A percentile compares a stretch with the other conserved stretches of the same genome.
Evolutionary conservation across 2,113 vertebrate genomes (phyloP).

Genomic region (Apistogramma diplotaenia): DNA sequence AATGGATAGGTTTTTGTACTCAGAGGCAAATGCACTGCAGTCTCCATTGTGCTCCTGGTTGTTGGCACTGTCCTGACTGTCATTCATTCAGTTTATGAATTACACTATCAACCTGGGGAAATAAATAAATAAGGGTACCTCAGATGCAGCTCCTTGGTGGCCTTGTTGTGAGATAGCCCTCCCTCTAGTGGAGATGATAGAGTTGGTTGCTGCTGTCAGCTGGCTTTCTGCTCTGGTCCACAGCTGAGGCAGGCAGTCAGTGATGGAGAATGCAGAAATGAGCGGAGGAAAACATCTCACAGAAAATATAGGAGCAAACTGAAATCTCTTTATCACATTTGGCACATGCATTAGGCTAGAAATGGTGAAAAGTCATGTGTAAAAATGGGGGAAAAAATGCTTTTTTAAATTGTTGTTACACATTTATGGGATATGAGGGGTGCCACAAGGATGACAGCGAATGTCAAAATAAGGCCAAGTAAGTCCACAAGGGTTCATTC

Average conservation of each 20-base stretch:
- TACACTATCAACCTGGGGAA: constrained; percentile 40
- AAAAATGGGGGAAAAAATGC: background rate
- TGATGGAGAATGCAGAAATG: constrained; percentile 1
- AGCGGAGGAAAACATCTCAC: background rate
- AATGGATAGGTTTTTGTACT: constrained; percentile 65
- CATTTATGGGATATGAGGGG: no score
- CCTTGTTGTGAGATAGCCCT: constrained; percentile 73
- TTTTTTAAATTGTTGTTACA: no score
- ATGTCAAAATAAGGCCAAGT: background rate
- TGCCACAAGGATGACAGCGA: background rate
- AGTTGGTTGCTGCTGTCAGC: constrained; percentile 48
- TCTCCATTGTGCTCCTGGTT: constrained; percentile 50
- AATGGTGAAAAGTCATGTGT: background rate
- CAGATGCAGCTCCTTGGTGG: constrained; percentile 53
- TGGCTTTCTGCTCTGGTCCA: constrained; percentile 25
- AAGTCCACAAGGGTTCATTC: background rate
- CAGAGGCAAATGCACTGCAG: constrained; percentile 40
- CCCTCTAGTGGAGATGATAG: constrained; percentile 80
- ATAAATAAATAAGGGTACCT: constrained; percentile 61
- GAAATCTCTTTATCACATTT: background rate
- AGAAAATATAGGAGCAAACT: background rate
- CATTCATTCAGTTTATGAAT: constrained; percentile 70
- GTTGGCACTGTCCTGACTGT: constrained; percentile 62
- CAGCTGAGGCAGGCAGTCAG: constrained; percentile 35
- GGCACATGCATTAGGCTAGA: background rate